Evolutionary conservation across 2,888 invertebrate genomes (phyloP), one percentile per base, ranked within the genome.

Genomic region (Brenthis daphne): DNA sequence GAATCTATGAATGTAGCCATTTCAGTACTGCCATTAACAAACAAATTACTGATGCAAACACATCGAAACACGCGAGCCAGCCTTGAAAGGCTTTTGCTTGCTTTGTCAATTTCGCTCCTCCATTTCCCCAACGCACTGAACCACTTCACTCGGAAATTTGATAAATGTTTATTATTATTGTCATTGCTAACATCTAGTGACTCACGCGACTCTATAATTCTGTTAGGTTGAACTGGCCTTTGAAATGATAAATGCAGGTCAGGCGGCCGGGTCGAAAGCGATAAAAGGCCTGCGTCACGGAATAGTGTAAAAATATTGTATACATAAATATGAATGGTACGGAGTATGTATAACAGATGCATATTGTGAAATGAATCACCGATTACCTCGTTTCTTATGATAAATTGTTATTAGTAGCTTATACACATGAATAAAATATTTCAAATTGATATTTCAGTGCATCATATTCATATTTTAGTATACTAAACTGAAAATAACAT

Each of bases 41-140:
- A 92, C 92, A 92, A 92, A 92, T 92, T 92, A 92, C 87, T 80
- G 89, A 92, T 91, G 91, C 92, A 92, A 92, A 92, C 91, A 92
- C 90, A 85, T 87, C 84, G 84, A 85, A 86, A 85, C 92, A 92
- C 92, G 92, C 92, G 84, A 91, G 81, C 81, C 85, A 90, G 81
- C 82, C 86, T 83, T 88, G 87, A 89, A 89, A 91, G 89, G 87
- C 85, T 90, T 90, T 85, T 89, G 89, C 90, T 88, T 89, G 85
- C 87, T 86, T 87, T 89, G 89, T 90, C 88, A 88, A 88, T 89
- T 88, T 84, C 76, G 80, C 81, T 84, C 77, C 77, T 76, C 77
- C 78, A 77, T 75, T 74, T 68, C 70, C 76, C 79, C 82, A 82
- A 83, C 82, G 83, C 78, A 76, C 79, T 74, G 77, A 78, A 81